Conservation (phyloP, 2,113 vertebrate species). For the Paramisgurnus dabryanus region DNA sequence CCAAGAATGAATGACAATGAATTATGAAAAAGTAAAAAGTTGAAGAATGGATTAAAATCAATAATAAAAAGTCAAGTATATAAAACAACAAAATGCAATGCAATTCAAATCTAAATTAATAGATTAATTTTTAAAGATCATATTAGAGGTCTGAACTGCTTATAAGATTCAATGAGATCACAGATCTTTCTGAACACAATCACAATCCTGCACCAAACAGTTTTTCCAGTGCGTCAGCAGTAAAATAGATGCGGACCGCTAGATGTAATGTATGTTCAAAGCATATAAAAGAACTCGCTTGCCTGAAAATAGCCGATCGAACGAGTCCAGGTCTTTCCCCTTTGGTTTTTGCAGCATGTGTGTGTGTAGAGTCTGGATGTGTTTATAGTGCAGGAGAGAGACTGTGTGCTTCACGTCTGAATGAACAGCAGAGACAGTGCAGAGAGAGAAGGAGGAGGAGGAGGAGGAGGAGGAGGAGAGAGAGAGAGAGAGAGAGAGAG, state of each 20-base stretch:
- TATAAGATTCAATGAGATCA: constrained; percentile 7
- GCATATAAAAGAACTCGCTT: constrained; percentile 19
- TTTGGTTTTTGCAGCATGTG: constrained; percentile 20
- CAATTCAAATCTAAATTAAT: background rate
- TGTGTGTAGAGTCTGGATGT: constrained; percentile 3
- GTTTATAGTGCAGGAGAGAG: constrained; percentile 12
- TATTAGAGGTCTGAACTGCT: background rate
- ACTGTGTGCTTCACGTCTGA: constrained; percentile 31
- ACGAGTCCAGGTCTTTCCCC: constrained; percentile 15
- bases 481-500: background rate
- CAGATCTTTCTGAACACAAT: background rate
- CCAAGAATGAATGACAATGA: background rate
- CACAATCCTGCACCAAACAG: background rate
- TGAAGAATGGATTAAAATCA: background rate
- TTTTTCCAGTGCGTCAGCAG: background rate
- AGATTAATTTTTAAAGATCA: background rate
- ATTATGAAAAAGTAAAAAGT: background rate
- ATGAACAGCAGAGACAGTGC: constrained; percentile 14
- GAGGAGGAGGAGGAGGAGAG: background rate
- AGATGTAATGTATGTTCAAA: background rate
- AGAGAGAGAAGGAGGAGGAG: constrained; percentile 11
- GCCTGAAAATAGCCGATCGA: constrained; percentile 12
- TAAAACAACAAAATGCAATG: background rate
- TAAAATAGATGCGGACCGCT: constrained; percentile 3
- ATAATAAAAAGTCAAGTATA: background rate